phyloP scores from a whole-genome alignment of 2,797 vertebrate species.

The Parotocinclus haroldoi region DNA sequence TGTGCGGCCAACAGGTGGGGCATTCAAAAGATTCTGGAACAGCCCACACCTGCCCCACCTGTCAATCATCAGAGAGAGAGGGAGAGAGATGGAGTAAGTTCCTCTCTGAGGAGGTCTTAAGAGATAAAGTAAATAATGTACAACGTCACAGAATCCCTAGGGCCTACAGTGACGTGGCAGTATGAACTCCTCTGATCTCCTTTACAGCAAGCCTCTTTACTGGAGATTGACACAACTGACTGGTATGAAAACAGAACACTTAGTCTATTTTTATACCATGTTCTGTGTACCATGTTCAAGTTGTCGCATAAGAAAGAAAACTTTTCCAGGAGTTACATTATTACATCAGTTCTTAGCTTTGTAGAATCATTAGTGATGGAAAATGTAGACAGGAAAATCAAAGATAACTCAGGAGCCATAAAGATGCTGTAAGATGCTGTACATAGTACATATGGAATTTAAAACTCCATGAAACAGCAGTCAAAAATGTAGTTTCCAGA shows the following conservation, averaged over 20 bases:
- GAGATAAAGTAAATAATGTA: constrained; percentile 2
- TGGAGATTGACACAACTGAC: constrained; percentile 1
- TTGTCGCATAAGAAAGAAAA: background rate
- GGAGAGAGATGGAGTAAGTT: background rate
- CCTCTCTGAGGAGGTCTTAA: constrained; percentile 4
- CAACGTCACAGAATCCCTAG: constrained; percentile 1
- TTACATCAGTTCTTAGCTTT: background rate
- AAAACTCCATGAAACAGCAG: background rate
- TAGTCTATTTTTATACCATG: constrained; percentile 23
- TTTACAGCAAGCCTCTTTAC: background rate
- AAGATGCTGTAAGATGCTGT: background rate
- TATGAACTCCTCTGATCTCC: background rate
- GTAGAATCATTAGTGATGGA: background rate
- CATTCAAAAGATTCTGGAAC: constrained; percentile 48
- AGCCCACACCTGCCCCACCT: constrained; percentile 74
- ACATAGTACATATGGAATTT: background rate
- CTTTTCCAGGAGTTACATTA: background rate
- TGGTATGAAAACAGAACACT: constrained; percentile 18
- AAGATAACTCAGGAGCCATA: background rate
- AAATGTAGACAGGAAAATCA: background rate
- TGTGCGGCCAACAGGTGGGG: constrained; percentile 73
- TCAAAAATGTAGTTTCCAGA: background rate
- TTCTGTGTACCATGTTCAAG: background rate
- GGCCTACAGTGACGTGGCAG: constrained; percentile 4
- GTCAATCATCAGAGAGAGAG: constrained; percentile 66